Conservation (phyloP, 37 sponge, comb jelly and placozoan species). For the Crambe crambe region DNA sequence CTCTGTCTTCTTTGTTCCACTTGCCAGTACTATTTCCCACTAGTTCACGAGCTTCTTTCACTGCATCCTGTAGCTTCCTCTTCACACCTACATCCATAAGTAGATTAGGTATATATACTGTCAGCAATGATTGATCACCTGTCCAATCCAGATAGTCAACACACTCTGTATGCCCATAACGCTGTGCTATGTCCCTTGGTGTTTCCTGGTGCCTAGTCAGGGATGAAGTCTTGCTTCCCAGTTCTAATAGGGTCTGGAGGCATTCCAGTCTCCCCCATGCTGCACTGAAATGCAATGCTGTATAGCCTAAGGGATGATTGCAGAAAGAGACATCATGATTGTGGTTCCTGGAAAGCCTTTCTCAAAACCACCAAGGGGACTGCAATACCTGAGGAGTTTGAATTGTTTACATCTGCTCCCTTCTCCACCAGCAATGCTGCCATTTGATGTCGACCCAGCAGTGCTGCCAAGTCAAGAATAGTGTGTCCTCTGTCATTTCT, state of each 20-base stretch:
- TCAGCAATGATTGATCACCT: slow-evolving; percentile 34
- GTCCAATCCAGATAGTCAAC: slow-evolving; percentile 42
- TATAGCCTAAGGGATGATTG: slow-evolving; percentile 62
- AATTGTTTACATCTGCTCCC: slow-evolving; percentile 45
- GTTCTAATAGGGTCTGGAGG: slow-evolving; percentile 50
- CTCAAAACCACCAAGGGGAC: too few relatives aligned
- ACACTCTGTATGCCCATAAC: slow-evolving; percentile 68
- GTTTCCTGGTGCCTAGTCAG: slow-evolving; percentile 59
- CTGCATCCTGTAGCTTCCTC: neutral
- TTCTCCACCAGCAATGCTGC: slow-evolving; percentile 18
- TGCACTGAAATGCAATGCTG: slow-evolving; percentile 67
- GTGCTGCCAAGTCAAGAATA: slow-evolving; percentile 51
- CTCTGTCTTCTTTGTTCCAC: slow-evolving; percentile 88
- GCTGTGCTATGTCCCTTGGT: slow-evolving; percentile 55
- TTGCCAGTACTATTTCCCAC: slow-evolving; percentile 64
- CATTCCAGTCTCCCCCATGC: slow-evolving; percentile 77
- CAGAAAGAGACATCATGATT: too few relatives aligned
- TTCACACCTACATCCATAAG: slow-evolving; percentile 11
- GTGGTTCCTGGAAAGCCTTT: too few relatives aligned
- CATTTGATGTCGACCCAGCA: slow-evolving; percentile 47
- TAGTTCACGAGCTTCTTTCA: slow-evolving; percentile 33
- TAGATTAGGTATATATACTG: neutral
- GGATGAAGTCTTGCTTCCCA: slow-evolving; percentile 47
- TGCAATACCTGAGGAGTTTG: slow-evolving; percentile 67
- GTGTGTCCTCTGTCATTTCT: slow-evolving; percentile 28